A percentile compares a stretch with the other conserved stretches of the same genome.
These are phyloP conservation scores for Coenonympha glycerion DNA, from an alignment of 2,888 invertebrate genomes.

Conservation along the genomic window DNA sequence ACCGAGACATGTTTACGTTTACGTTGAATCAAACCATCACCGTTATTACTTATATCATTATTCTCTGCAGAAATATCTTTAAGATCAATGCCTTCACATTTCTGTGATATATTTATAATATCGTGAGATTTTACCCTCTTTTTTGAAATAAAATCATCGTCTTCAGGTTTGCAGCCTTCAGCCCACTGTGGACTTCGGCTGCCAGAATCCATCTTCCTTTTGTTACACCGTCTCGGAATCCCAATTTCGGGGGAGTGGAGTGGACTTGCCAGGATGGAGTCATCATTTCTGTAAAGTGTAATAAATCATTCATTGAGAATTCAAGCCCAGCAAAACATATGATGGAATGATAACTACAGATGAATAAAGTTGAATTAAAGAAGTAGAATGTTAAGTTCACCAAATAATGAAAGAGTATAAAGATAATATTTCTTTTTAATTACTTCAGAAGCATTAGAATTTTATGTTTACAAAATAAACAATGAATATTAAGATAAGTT, in stretches of 20 bases:
- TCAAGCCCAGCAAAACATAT: too few relatives aligned
- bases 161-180: conserved; percentile 51
- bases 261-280: conserved; percentile 43
- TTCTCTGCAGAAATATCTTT: conserved; percentile 39
- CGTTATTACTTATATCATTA: conserved; percentile 46
- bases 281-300: conserved; percentile 52
- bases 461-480: too few relatives aligned
- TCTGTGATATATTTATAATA: conserved; percentile 14
- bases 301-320: too few relatives aligned
- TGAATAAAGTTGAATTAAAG: too few relatives aligned
- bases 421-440: too few relatives aligned
- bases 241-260: conserved; percentile 51
- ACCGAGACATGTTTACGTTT: conserved; percentile 50
- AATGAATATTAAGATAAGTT: too few relatives aligned
- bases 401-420: too few relatives aligned
- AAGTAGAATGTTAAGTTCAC: too few relatives aligned
- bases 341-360: too few relatives aligned
- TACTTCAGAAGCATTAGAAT: too few relatives aligned
- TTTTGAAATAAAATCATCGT: conserved; percentile 34
- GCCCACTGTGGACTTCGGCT: conserved; percentile 67
- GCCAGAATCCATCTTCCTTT: conserved; percentile 45
- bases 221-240: conserved; percentile 37
- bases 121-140: conserved; percentile 34
- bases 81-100: conserved; percentile 35
- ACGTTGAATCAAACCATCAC: conserved; percentile 44